Evolutionary conservation across 2,888 invertebrate genomes (phyloP), one percentile per base, ranked within the genome.

Genomic region (Drepanosiphum platanoidis): DNA sequence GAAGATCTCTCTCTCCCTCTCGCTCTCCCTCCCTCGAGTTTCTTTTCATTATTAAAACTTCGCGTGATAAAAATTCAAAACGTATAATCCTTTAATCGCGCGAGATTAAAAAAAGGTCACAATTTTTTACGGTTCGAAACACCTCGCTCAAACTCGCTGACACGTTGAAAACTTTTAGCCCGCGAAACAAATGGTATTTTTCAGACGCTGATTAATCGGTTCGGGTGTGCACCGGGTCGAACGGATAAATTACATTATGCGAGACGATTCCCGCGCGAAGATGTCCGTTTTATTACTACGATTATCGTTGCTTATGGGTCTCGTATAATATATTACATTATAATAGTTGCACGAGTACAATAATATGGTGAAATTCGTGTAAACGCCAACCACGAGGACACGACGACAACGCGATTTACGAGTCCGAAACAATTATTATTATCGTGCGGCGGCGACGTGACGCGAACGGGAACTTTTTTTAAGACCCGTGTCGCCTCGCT

Each of bases 111-210:
- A 79, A 79, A 52, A 52, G 64, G n/a, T 68, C 34, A n/a, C 79
- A 32, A 34, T 68, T 46, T 79, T 79, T 68, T 68, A 52, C 46
- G 79, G 79, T 79, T 79, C 68, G 68, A 34, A 52, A 68, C 68
- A 52, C 77, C 46, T 46, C 34, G 46, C 58, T 61, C 58, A 36
- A 61, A 36, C 27, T 8, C 58, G 58, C 68, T 79, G 79, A 79
- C 79, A 79, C 79, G 79, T 34, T 52, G 68, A 79, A 79, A 79
- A 79, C 79, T 79, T 52, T 79, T 79, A 66, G 79, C 79, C 66
- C 68, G n/a, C n/a, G 15, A 68, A 68, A 79, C 68, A 79, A 79
- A 79, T 79, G 79, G 46, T 68, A 34, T 68, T 68, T 79, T 68
- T 52, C 34, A n/a, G 79, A 79, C 68, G 79, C 79, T 68, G 68